Percentiles rank a stretch among this genome's conserved stretches.
phyloP scores from a whole-genome alignment of 2,113 vertebrate species.

The Poeciliopsis turrubarensis region DNA sequence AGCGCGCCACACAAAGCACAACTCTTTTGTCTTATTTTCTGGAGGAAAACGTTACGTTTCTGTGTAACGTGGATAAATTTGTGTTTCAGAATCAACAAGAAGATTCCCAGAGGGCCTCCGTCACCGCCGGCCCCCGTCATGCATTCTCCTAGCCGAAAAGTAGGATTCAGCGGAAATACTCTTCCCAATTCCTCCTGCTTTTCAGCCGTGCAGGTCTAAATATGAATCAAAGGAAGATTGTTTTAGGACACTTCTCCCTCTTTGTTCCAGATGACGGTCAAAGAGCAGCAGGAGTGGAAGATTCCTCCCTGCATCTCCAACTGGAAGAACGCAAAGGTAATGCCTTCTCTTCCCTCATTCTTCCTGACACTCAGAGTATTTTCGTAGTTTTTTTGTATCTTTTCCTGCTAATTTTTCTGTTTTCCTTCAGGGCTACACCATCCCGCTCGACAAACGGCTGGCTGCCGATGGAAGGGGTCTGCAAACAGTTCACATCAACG shows the following conservation, averaged over 20 bases:
- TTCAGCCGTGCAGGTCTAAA: neutral
- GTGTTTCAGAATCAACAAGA: slow-evolving; percentile 94
- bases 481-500: slow-evolving; percentile 98
- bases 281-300: slow-evolving; percentile 99
- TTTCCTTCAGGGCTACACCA: slow-evolving; percentile 91
- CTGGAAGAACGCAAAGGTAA: slow-evolving; percentile 99
- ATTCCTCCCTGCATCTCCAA: slow-evolving; percentile 99
- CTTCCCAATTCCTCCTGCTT: neutral
- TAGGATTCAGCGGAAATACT: slow-evolving; percentile 52
- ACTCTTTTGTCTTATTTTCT: neutral
- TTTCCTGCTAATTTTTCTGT: neutral
- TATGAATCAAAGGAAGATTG: neutral
- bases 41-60: neutral
- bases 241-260: neutral
- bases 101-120: slow-evolving; percentile 95
- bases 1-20: slow-evolving; percentile 2
- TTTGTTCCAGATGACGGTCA: slow-evolving; percentile 93
- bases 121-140: slow-evolving; percentile 98
- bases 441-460: slow-evolving; percentile 96
- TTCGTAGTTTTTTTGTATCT: neutral
- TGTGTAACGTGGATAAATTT: neutral
- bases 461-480: slow-evolving; percentile 95
- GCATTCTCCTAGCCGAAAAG: slow-evolving; percentile 99
- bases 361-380: neutral
- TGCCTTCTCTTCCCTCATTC: neutral